Evolutionary conservation across 2,797 vertebrate species (phyloP), one percentile per base, ranked within the genome.

Genomic region (Alca torda): DNA sequence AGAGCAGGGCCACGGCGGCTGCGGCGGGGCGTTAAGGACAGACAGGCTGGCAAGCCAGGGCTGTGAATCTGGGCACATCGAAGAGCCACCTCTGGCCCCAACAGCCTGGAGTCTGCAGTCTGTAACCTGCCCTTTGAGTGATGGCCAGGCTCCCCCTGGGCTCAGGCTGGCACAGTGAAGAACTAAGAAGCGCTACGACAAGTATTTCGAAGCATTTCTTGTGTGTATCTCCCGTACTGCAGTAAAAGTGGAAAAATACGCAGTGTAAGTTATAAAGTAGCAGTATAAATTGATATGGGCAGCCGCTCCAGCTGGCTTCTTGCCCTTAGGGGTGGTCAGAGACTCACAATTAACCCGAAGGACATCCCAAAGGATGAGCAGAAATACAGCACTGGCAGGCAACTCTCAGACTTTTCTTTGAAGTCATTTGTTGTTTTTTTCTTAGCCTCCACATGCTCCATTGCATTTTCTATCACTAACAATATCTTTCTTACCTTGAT

Each of bases 1-100:
- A 31, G 35, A 60, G 39, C 16, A 13, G 0, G 2, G 43, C 64
- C 35, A 4, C 16, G 17, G 23, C 2, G 3, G 54, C 33, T 63
- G 56, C 17, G 21, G 19, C 13, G 24, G 39, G 21, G 31, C 4
- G 1, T 30, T 9, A 4, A 6, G 33, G 70, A 25, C 24, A 89
- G 70, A 23, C 24, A 90, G 54, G 63, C 68, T 57, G 61, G 30
- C 6, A 54, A 37, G 57, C 0, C 0, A 4, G 33, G 35, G 20
- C 31, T 56, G 60, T 9, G 18, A 67, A 63, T 51, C 21, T 26
- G 48, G 67, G 33, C 46, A 69, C 46, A n/a, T 9, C 0, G 0
- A 57, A 74, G 45, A 53, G 51, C 30, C 28, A 15, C n/a, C 16
- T 63, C 65, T 84, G 31, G 19, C 41, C 35, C 60, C 25, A 14